Percentiles rank a stretch among this genome's conserved stretches.
These are phyloP conservation scores for Spongia lamella DNA, from an alignment of 37 sponge, comb jelly and placozoan species.

Conservation along the genomic window DNA sequence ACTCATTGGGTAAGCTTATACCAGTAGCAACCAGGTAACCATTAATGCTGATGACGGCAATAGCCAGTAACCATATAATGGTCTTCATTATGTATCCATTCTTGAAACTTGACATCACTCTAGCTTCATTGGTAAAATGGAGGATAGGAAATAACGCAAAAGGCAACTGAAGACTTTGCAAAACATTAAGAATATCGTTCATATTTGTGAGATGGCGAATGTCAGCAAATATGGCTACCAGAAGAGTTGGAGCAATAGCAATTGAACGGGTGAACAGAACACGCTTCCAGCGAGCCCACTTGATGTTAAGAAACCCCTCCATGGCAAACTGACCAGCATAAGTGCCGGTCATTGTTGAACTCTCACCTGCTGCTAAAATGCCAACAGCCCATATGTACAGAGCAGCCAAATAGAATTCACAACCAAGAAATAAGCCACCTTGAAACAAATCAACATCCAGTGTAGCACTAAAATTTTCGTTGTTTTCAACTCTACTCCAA, in stretches of 20 bases:
- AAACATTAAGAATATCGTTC: conserved; percentile 79
- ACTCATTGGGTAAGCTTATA: background rate
- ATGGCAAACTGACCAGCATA: conserved; percentile 99
- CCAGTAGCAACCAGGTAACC: conserved; percentile 50
- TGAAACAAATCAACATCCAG: conserved; percentile 54
- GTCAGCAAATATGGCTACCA: conserved; percentile 51
- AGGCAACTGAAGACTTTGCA: conserved; percentile 70
- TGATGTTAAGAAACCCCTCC: conserved; percentile 86
- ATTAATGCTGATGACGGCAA: conserved; percentile 70
- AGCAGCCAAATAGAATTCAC: conserved; percentile 42
- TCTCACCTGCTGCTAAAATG: conserved; percentile 74
- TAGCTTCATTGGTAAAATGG: conserved; percentile 50
- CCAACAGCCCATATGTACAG: conserved; percentile 78
- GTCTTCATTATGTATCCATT: conserved; percentile 42
- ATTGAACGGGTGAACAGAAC: conserved; percentile 68
- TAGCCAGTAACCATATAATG: conserved; percentile 55
- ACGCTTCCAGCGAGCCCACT: conserved; percentile 78
- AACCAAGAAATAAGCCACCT: conserved; percentile 69
- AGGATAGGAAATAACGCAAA: conserved; percentile 72
- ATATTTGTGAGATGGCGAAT: conserved; percentile 63
- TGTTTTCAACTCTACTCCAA: background rate
- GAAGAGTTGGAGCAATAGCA: conserved; percentile 68
- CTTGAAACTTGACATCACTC: conserved; percentile 60
- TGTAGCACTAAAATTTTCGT: conserved; percentile 1
- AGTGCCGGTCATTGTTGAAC: conserved; percentile 90